Percentiles rank a stretch among this genome's conserved stretches.
These are phyloP conservation scores for Phycodurus eques DNA, from an alignment of 2,113 vertebrate genomes.

Conservation along the genomic window DNA sequence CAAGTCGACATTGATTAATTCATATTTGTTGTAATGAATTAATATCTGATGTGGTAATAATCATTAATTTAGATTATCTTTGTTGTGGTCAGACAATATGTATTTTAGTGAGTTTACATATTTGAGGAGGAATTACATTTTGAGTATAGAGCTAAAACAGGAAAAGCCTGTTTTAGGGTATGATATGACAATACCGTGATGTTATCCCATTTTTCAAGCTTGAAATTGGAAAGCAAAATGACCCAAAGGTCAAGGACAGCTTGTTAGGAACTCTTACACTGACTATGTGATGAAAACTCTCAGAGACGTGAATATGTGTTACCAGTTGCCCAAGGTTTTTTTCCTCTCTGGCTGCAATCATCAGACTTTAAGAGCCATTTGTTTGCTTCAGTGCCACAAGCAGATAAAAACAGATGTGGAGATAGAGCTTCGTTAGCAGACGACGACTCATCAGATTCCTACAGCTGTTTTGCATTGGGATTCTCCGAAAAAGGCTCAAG, in stretches of 20 bases:
- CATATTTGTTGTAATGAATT: too few relatives aligned
- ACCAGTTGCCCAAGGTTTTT: constrained; percentile 9
- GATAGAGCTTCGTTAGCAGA: constrained; percentile 57
- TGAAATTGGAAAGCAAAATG: background rate
- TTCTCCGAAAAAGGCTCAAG: constrained; percentile 31
- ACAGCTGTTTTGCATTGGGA: constrained; percentile 65
- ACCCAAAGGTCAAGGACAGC: background rate
- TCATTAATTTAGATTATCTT: background rate
- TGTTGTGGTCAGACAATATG: background rate
- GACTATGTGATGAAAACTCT: background rate
- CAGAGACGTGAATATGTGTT: constrained; percentile 1
- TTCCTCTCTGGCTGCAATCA: constrained; percentile 14
- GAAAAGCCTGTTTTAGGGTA: background rate
- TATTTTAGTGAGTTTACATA: background rate
- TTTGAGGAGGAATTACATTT: too few relatives aligned
- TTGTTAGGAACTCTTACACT: constrained; percentile 3
- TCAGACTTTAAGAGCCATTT: constrained; percentile 14
- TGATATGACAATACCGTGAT: background rate
- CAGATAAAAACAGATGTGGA: constrained; percentile 57
- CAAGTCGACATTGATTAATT: too few relatives aligned
- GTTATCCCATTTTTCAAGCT: background rate
- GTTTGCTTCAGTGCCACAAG: constrained; percentile 16
- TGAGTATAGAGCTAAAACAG: background rate
- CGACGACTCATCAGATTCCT: constrained; percentile 62
- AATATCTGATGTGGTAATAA: background rate